A percentile compares a stretch with the other conserved stretches of the same genome.
Evolutionary conservation across 2,113 vertebrate species (phyloP).

Genomic region (Lepidothrix coronata): DNA sequence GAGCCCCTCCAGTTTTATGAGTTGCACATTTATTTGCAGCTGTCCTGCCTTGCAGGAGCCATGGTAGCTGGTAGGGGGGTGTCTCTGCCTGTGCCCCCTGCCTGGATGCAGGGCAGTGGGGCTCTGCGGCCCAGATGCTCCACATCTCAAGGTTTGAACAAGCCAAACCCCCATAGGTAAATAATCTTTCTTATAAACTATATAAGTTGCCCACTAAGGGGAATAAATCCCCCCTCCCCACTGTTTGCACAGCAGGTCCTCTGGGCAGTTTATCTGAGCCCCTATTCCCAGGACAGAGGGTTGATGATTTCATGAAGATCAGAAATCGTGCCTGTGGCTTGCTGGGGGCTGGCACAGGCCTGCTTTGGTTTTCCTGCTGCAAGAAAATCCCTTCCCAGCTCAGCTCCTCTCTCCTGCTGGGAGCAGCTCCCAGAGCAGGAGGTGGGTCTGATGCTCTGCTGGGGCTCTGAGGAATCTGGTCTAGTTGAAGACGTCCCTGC

Average conservation of each 20-base stretch:
- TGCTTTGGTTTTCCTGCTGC: background rate
- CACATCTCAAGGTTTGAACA: background rate
- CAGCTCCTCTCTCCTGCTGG: background rate
- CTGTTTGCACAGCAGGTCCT: background rate
- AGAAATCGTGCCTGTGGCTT: background rate
- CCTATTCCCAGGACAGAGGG: background rate
- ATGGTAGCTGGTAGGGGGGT: background rate
- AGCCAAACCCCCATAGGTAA: background rate
- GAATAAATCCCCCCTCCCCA: background rate
- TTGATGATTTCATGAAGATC: background rate
- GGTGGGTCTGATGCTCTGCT: background rate
- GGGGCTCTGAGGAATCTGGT: background rate
- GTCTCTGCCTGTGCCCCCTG: background rate
- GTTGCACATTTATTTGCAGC: slow-evolving; percentile 61
- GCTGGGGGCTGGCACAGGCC: background rate
- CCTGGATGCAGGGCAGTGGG: background rate
- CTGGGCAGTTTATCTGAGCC: background rate
- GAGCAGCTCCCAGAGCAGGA: background rate
- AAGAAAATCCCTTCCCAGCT: background rate
- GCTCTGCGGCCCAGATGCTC: background rate
- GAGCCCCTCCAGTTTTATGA: slow-evolving; percentile 63
- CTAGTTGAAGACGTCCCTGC: background rate
- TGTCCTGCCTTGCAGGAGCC: slow-evolving; percentile 2
- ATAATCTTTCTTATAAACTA: background rate
- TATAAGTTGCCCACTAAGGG: background rate